These are phyloP conservation scores for Setipinna tenuifilis DNA, from an alignment of 2,797 vertebrate genomes.

Conservation along the genomic window DNA sequence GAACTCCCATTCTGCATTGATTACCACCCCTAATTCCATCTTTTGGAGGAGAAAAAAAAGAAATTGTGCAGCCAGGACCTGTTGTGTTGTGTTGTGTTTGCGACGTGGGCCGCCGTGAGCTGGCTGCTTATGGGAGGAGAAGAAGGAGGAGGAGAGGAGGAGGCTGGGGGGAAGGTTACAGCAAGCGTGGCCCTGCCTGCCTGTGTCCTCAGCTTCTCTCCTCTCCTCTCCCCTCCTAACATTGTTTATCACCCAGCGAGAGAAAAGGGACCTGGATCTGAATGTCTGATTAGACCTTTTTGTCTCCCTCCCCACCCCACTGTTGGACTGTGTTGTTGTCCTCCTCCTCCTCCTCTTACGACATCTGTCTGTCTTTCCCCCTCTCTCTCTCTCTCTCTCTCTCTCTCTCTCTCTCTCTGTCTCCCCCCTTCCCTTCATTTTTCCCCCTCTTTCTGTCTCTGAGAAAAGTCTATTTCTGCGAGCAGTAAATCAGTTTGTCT, in stretches of 20 bases:
- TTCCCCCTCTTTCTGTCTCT: not conserved
- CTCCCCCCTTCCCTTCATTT: not conserved
- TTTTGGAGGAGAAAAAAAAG: no score
- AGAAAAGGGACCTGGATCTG: conserved; percentile 5
- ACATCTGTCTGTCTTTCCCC: not conserved
- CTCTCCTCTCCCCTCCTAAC: conserved; percentile 32
- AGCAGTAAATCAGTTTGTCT: conserved; percentile 49
- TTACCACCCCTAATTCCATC: no score
- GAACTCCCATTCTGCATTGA: no score
- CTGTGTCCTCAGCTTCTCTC: conserved; percentile 1
- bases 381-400: not conserved
- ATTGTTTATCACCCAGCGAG: conserved; percentile 49
- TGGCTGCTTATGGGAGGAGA: no score
- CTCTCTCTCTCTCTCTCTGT: not conserved
- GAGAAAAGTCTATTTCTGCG: conserved; percentile 23
- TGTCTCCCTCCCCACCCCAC: not conserved
- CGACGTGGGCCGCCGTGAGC: no score
- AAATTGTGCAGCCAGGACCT: no score
- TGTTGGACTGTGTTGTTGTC: no score
- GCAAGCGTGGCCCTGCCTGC: not conserved
- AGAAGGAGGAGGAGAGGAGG: no score
- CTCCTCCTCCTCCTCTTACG: no score
- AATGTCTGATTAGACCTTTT: conserved; percentile 46
- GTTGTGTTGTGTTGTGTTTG: no score
- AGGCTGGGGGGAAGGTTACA: not conserved